These are phyloP conservation scores for Lacerta viridis DNA, from an alignment of 2,797 vertebrate species.

Conservation along the genomic window DNA sequence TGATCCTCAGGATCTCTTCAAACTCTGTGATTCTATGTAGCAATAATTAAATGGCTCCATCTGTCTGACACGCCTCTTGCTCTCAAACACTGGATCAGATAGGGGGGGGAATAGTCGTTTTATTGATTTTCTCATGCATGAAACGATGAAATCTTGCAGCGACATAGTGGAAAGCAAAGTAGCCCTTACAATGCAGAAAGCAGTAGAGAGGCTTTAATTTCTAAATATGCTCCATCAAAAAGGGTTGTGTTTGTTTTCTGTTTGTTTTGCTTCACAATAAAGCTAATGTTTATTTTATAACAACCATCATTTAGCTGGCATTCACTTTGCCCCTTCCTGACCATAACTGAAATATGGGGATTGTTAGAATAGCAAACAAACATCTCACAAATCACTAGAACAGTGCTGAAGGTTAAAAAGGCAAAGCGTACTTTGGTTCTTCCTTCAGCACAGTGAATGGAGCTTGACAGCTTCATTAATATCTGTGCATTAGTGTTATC, in stretches of 20 bases:
- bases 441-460: constrained; percentile 5
- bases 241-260: background rate
- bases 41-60: background rate
- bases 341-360: constrained; percentile 40
- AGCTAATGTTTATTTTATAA: background rate
- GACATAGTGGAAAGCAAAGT: background rate
- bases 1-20: no score
- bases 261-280: constrained; percentile 29
- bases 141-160: background rate
- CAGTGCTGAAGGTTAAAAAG: constrained; percentile 49
- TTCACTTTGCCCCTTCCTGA: constrained; percentile 30
- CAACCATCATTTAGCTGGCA: constrained; percentile 12
- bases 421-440: background rate
- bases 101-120: no score
- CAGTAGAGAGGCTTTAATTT: background rate
- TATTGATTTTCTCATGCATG: background rate
- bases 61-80: background rate
- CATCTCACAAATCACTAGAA: constrained; percentile 35
- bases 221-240: constrained; percentile 23
- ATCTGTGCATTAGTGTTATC: constrained; percentile 31
- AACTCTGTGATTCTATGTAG: no score
- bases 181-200: background rate
- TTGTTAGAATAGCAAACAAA: constrained; percentile 39
- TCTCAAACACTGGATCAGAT: background rate
- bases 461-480: constrained; percentile 40